Conservation (phyloP, 1,140 invertebrate species). For the Drosophila seguyi region DNA sequence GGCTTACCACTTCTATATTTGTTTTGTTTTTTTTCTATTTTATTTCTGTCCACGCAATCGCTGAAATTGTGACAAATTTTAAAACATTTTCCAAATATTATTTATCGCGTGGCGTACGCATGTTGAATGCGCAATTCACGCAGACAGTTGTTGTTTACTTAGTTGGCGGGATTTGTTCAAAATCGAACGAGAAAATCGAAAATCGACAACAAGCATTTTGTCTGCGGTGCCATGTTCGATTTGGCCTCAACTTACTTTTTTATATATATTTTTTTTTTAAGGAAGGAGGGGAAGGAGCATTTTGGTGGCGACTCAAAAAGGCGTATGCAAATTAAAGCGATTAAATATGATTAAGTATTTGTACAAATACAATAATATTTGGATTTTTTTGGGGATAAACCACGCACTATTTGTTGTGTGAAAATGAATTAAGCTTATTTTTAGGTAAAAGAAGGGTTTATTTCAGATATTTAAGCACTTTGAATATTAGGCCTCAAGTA, state of each 20-base stretch:
- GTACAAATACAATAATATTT: neutral
- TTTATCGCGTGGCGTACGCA: slow-evolving; percentile 67
- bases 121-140: slow-evolving; percentile 70
- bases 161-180: slow-evolving; percentile 34
- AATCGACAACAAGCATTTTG: slow-evolving; percentile 69
- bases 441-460: neutral
- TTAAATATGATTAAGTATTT: slow-evolving; percentile 32
- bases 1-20: neutral
- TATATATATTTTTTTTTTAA: slow-evolving; percentile 8
- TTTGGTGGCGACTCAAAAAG: slow-evolving; percentile 26
- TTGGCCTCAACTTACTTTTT: slow-evolving; percentile 57
- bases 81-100: slow-evolving; percentile 60
- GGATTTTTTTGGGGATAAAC: too few relatives aligned
- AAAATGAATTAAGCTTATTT: neutral
- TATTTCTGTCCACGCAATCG: slow-evolving; percentile 52
- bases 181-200: slow-evolving; percentile 47
- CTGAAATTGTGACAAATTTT: slow-evolving; percentile 63
- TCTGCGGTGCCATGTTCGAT: slow-evolving; percentile 69
- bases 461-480: fast-evolving
- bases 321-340: slow-evolving; percentile 13
- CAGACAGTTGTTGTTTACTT: slow-evolving; percentile 35
- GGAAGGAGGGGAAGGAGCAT: slow-evolving; percentile 2
- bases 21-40: neutral
- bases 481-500: too few relatives aligned
- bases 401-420: neutral